phyloP scores from a whole-genome alignment of 2,113 vertebrate species.

The Pterocles orientalis region DNA sequence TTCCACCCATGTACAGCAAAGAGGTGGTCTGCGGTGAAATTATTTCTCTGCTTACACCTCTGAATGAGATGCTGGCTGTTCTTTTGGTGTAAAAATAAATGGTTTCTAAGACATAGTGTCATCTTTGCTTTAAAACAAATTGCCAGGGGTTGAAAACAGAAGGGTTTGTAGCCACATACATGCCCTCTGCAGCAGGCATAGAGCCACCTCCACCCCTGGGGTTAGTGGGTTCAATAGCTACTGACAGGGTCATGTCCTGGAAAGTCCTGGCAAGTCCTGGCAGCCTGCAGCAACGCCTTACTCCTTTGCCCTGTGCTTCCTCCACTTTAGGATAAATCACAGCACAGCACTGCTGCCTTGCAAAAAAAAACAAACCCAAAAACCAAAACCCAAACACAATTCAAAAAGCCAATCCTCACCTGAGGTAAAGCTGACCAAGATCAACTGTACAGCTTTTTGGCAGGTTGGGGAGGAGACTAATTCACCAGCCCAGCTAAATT shows the following conservation, averaged over 20 bases:
- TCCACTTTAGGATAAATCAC: background rate
- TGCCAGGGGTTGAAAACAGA: background rate
- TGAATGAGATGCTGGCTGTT: background rate
- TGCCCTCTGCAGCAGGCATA: too few relatives aligned
- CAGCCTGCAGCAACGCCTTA: background rate
- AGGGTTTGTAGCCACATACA: background rate
- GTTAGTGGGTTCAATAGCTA: background rate
- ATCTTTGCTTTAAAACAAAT: background rate
- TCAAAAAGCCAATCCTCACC: background rate
- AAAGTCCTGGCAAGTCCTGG: background rate
- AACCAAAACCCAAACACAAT: background rate
- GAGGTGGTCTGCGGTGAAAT: background rate
- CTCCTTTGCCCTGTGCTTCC: rapidly evolving
- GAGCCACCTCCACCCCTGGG: too few relatives aligned
- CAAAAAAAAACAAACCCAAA: background rate
- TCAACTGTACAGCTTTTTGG: background rate
- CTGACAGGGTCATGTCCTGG: background rate
- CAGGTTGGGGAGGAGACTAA: background rate
- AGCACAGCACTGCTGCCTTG: background rate
- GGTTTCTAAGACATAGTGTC: rapidly evolving
- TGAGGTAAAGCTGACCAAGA: background rate
- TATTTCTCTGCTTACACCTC: background rate
- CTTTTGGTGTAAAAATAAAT: background rate
- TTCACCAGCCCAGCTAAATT: background rate
- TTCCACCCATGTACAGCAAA: background rate